Conservation (phyloP, 53 echinoderm and acorn worm genomes). For the Patiria pectinifera region DNA sequence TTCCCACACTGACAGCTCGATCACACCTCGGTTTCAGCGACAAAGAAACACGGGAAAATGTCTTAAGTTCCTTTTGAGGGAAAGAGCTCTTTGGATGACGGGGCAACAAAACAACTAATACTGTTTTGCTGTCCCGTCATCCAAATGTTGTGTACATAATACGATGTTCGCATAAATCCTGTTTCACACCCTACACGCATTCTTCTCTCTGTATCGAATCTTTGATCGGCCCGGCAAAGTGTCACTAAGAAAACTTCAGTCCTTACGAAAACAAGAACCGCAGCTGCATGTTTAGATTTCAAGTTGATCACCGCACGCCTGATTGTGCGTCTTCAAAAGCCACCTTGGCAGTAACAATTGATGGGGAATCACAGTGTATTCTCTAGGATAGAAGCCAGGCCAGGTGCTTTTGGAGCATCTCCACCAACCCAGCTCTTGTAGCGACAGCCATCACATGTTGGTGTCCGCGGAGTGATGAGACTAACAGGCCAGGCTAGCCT, state of each 20-base stretch:
- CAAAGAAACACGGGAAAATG: constrained; percentile 5
- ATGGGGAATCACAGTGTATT: neutral
- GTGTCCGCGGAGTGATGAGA: neutral
- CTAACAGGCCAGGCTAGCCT: neutral
- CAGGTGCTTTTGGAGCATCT: constrained; percentile 36
- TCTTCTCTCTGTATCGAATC: neutral
- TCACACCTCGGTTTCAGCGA: neutral
- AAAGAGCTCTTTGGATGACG: too few relatives aligned
- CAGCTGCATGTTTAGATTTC: constrained; percentile 45
- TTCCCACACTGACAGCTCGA: constrained; percentile 56
- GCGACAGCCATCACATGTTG: neutral
- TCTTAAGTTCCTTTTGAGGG: neutral
- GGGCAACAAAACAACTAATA: neutral
- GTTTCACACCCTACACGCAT: constrained; percentile 22
- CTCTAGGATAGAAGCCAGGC: neutral
- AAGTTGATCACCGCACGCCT: constrained; percentile 30
- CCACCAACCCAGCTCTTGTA: constrained; percentile 15
- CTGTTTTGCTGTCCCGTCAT: neutral
- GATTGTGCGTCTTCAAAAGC: constrained; percentile 26
- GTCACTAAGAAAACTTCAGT: neutral
- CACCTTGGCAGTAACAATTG: neutral
- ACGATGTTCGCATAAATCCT: neutral
- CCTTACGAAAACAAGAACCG: neutral
- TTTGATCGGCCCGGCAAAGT: constrained; percentile 25
- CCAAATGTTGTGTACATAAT: neutral